Base-by-base conservation (phyloP, 2,797 vertebrate species). In the Moxostoma hubbsi region DNA sequence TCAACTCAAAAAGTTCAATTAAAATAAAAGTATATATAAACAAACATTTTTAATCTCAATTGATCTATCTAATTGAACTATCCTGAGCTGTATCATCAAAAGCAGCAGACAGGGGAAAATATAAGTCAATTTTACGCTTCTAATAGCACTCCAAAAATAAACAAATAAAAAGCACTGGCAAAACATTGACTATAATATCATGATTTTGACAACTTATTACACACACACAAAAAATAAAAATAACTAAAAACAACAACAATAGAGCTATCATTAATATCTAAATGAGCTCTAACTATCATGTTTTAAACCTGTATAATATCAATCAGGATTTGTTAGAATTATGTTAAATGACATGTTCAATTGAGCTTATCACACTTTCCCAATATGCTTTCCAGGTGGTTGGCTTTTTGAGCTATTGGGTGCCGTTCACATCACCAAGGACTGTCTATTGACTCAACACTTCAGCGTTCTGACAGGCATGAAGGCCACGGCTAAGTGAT, bases 401-500 rank as follows among this genome's bases (percentile, higher is more conserved):
- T 74, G 55, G 73, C 77, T 53, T 73, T 72, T 58, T 55, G 73
- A 85, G 73, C 49, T 77, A 75, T 77, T 18, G 74, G 77, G 58
- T 75, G 71, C 36, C 57, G 55, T 79, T 55, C 66, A 74, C 55
- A 71, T 79, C 66, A 81, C 76, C 81, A 83, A 78, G 82, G 79
- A 77, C 84, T 58, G 66, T 66, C 54, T 84, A 80, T 82, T 83
- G 77, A 81, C 82, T 77, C 70, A 72, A 72, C 70, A 62, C 73
- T 78, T 62, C 55, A 73, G 53, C 54, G 5, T 70, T 50, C 82
- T 80, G 85, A 84, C 82, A 82, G 80, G 65, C 80, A 77, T 82
- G 82, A 79, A 84, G 80, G 84, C 75, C 53, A 16, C 7, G 53
- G 73, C 68, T 84, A 84, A 77, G 73, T 82, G 82, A 82, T 74